Base-by-base conservation (phyloP, 2,888 invertebrate species). In the Eupelmus urozonus region DNA sequence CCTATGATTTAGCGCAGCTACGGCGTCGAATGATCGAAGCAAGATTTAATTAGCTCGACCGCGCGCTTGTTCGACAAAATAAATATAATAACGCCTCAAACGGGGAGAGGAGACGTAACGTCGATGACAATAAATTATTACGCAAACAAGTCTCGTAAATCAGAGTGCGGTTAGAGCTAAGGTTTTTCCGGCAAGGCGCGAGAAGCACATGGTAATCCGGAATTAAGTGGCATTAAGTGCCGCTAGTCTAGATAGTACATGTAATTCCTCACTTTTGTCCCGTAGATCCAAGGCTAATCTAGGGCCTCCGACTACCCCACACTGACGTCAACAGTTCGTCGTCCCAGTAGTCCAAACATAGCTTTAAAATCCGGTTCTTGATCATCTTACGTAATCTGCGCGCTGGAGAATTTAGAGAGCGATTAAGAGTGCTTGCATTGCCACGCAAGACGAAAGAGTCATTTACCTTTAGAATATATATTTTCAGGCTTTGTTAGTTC, bases 71-170 rank as follows among this genome's bases (percentile, higher is more conserved):
- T 20, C 7, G 53, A 49, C n/a, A 53, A 53, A 53, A 53, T 53
- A 53, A 53, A 53, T n/a, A n/a, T 53, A 53, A 23, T 23, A 53
- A 53, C 53, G 23, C 53, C 20, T n/a, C 5, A 53, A 53, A 53
- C 53, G 11, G 49, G 2, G 5, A 11, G 49, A 11, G 49, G 5
- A 49, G 16, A 49, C 16, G 9, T 4, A 20, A 4, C 23, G 13
- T 23, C 53, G 53, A 53, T 53, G 53, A 23, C 23, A 53, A 53
- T 53, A 53, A 53, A 53, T 53, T 53, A 53, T 23, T 23, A 7
- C 20, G 23, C 53, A 53, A 53, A 53, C 53, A 53, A 53, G 53
- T 53, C 53, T 23, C 53, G 53, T 53, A 53, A 53, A 53, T 53
- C 53, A 53, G 53, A 23, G 20, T n/a, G n/a, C 53, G 20, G 7